A percentile compares a stretch with the other conserved stretches of the same genome.
Conservation (phyloP, 2,888 invertebrate genomes). For the Rotaria socialis region DNA sequence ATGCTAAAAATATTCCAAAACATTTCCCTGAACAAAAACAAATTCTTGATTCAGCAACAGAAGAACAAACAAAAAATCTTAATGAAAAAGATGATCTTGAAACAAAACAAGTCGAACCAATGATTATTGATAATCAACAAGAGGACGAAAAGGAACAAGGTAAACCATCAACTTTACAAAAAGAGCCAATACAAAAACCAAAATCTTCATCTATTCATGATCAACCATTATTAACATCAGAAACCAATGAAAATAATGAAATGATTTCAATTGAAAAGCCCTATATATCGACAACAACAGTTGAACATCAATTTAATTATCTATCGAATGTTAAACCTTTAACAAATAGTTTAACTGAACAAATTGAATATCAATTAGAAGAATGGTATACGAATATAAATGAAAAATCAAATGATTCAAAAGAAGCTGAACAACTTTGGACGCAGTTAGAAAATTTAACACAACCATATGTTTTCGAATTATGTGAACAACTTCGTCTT, state of each 20-base stretch:
- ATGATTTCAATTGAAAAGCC: not conserved
- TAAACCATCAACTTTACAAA: not conserved
- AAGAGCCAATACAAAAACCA: conserved; percentile 4
- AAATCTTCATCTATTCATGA: not conserved
- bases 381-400: not conserved
- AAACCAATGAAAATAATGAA: not conserved
- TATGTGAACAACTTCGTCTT: conserved; percentile 86
- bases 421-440: conserved; percentile 36
- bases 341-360: conserved; percentile 9
- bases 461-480: conserved; percentile 69
- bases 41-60: conserved; percentile 34
- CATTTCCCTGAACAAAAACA: not conserved
- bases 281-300: not conserved
- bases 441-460: conserved; percentile 50
- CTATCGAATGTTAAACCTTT: not conserved
- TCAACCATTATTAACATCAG: not conserved
- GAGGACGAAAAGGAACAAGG: not conserved
- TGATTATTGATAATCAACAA: conserved; percentile 34
- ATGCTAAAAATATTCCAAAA: conserved; percentile 23
- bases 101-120: not conserved
- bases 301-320: conserved; percentile 36
- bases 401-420: not conserved
- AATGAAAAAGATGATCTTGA: not conserved
- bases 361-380: conserved; percentile 26
- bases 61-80: conserved; percentile 27